A percentile compares a stretch with the other conserved stretches of the same genome.
These are phyloP conservation scores for Morinoia aosen DNA, from an alignment of 2,888 invertebrate species.

Conservation along the genomic window DNA sequence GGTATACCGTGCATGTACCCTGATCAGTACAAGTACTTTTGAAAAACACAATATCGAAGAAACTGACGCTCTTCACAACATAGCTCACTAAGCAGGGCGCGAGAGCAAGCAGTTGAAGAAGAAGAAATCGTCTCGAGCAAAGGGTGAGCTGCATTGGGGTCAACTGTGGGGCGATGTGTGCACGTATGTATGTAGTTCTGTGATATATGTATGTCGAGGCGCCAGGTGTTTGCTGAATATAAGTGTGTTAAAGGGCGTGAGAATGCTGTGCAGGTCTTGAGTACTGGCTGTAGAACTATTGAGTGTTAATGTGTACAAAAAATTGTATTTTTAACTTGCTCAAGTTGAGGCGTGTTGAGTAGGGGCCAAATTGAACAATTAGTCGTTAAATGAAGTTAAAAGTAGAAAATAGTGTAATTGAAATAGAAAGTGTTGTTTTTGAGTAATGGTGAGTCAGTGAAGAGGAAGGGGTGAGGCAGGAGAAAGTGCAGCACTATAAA, in stretches of 20 bases:
- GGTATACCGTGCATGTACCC: too few species aligned
- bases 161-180: not conserved
- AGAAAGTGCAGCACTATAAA: not conserved
- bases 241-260: not conserved
- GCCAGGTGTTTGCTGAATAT: not conserved
- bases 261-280: not conserved
- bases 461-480: not conserved
- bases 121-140: not conserved
- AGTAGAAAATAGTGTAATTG: not conserved
- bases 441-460: not conserved
- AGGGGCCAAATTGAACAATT: not conserved
- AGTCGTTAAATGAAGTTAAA: not conserved
- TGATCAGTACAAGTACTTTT: not conserved
- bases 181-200: not conserved
- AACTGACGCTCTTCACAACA: not conserved
- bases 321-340: not conserved
- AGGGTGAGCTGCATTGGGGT: not conserved
- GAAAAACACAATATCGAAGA: not conserved
- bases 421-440: not conserved
- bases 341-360: not conserved
- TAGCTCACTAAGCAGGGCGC: not conserved
- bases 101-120: not conserved
- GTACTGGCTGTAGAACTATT: not conserved
- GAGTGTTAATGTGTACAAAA: not conserved
- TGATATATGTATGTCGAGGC: not conserved